These are phyloP conservation scores for Eidolon helvum DNA, from an alignment of 2,113 vertebrate species.

Conservation along the genomic window DNA sequence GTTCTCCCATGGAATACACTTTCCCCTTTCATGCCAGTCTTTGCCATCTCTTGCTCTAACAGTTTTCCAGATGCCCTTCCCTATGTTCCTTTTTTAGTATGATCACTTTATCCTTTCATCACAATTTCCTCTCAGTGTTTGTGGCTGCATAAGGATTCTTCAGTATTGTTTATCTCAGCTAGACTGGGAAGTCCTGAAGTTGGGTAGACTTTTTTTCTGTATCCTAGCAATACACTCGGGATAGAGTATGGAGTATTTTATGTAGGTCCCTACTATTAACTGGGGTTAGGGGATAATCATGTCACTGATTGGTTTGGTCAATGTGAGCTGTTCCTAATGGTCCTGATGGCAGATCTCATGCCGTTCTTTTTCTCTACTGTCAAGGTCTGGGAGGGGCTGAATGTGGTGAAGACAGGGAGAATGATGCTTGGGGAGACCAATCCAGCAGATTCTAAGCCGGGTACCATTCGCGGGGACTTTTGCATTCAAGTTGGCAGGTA, in stretches of 20 bases:
- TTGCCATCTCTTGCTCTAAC: background rate
- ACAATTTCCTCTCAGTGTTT: background rate
- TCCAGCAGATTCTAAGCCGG: slow-evolving; percentile 93
- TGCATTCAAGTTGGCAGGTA: slow-evolving; percentile 95
- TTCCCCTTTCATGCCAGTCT: background rate
- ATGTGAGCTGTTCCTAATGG: background rate
- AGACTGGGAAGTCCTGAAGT: background rate
- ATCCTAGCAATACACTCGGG: background rate
- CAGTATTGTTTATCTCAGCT: background rate
- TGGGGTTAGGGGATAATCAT: background rate
- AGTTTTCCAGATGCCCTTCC: background rate
- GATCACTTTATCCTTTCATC: background rate
- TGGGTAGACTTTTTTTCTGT: background rate
- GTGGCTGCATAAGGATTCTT: background rate
- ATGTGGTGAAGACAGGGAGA: slow-evolving; percentile 91
- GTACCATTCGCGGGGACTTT: slow-evolving; percentile 96
- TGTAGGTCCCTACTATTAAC: background rate
- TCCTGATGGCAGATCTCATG: background rate
- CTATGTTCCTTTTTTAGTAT: background rate
- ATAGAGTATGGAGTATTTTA: background rate
- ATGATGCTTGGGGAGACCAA: slow-evolving; percentile 97
- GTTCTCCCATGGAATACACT: background rate
- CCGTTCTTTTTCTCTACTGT: background rate
- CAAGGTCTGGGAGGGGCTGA: slow-evolving; percentile 93
- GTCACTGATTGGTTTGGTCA: background rate